These are phyloP conservation scores for Pangasius djambal DNA, from an alignment of 2,797 vertebrate species.

Conservation along the genomic window DNA sequence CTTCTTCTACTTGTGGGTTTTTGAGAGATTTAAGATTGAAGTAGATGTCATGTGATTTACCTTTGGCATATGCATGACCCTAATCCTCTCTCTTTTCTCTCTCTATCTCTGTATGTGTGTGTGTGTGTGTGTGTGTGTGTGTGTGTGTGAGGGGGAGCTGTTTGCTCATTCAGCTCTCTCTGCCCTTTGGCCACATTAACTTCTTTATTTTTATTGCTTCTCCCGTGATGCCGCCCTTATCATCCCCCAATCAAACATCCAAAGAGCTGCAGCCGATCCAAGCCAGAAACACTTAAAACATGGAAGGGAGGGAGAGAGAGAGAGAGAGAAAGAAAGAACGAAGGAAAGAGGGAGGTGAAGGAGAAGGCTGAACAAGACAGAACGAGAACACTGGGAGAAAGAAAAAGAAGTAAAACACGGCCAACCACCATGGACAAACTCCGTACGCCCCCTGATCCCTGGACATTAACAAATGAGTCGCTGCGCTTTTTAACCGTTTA, in stretches of 20 bases:
- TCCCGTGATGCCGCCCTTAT: conserved; percentile 73
- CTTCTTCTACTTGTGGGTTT: background rate
- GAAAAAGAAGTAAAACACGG: background rate
- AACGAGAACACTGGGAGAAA: background rate
- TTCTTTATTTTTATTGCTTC: conserved; percentile 65
- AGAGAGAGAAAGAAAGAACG: conserved; percentile 55
- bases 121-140: conserved; percentile 36
- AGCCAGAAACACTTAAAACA: background rate
- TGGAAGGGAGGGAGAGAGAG: conserved; percentile 57
- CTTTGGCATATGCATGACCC: background rate
- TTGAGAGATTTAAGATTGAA: conserved; percentile 10
- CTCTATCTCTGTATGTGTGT: conserved; percentile 22
- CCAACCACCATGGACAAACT: background rate
- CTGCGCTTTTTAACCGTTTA: background rate
- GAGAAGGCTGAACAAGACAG: background rate
- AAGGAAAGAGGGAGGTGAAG: background rate
- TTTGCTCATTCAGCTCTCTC: conserved; percentile 56
- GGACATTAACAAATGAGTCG: background rate
- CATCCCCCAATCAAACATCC: conserved; percentile 77
- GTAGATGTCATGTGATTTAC: conserved; percentile 10
- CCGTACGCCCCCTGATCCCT: background rate
- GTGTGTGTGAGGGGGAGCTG: conserved; percentile 23
- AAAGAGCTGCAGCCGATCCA: conserved; percentile 54
- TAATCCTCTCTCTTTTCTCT: background rate
- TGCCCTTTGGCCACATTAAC: conserved; percentile 84